Evolutionary conservation across 2,797 vertebrate genomes (phyloP).

Genomic region (Thalassophryne amazonica): DNA sequence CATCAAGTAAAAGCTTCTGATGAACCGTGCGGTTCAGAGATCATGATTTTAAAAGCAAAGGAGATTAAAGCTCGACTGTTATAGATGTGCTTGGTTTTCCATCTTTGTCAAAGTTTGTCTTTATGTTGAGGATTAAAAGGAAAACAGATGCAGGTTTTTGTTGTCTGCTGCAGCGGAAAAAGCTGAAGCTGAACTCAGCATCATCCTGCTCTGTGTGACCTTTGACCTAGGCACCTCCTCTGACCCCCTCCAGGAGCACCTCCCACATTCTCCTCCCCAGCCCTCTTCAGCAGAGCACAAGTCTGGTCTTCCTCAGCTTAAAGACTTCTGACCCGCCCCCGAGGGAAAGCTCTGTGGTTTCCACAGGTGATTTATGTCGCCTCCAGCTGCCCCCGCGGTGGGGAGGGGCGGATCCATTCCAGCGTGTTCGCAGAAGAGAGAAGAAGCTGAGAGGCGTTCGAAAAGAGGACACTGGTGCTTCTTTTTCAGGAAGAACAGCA

Average conservation of each 20-base stretch:
- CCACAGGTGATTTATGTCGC: constrained; percentile 90
- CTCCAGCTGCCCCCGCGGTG: constrained; percentile 71
- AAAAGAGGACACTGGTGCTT: constrained; percentile 66
- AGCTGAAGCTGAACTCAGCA: too few species aligned
- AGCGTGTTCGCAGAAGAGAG: constrained; percentile 75
- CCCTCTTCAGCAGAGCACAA: constrained; percentile 24
- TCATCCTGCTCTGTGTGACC: constrained; percentile 57
- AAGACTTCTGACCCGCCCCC: constrained; percentile 45
- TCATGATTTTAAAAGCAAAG: too few species aligned
- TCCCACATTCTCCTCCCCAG: constrained; percentile 3
- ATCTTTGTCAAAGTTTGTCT: too few species aligned
- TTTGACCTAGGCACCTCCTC: constrained; percentile 55
- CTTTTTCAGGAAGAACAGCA: constrained; percentile 83
- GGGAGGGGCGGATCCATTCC: constrained; percentile 84
- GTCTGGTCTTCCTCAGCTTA: constrained; percentile 66
- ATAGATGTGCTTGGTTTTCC: too few species aligned
- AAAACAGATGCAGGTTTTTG: too few species aligned
- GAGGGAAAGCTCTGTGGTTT: constrained; percentile 79
- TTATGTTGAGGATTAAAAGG: too few species aligned
- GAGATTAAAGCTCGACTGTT: too few species aligned
- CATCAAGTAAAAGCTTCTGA: too few species aligned
- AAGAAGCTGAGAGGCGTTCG: constrained; percentile 7
- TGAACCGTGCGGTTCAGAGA: too few species aligned
- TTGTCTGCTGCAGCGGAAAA: too few species aligned
- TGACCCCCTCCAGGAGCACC: constrained; percentile 11